Conservation (phyloP, 1,140 invertebrate genomes). For the Eumeta japonica region DNA sequence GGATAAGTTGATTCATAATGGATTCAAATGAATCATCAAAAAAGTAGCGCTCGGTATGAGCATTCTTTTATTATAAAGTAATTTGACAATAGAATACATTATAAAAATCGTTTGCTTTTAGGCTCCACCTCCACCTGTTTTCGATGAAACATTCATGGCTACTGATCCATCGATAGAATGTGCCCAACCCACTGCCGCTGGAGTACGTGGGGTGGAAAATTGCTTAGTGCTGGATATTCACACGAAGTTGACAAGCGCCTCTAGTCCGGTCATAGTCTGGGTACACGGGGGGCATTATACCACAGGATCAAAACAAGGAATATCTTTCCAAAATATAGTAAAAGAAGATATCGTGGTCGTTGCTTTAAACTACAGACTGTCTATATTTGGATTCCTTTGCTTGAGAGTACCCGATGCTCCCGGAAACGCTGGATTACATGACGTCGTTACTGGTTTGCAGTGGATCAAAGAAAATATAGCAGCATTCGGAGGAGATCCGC, state of each 20-base stretch:
- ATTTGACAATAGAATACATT: background rate
- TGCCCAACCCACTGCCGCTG: conserved; percentile 30
- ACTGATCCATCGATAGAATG: conserved; percentile 25
- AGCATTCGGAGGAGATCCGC: conserved; percentile 66
- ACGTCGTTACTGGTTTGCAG: conserved; percentile 61
- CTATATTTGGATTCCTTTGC: conserved; percentile 63
- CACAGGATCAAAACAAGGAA: conserved; percentile 12
- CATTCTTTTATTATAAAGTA: background rate
- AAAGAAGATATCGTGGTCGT: conserved; percentile 29
- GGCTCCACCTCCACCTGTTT: conserved; percentile 22
- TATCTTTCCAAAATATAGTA: conserved; percentile 24
- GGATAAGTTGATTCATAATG: no score
- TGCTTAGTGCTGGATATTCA: conserved; percentile 35
- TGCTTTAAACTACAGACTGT: conserved; percentile 34
- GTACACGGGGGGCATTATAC: conserved; percentile 35
- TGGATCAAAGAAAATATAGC: conserved; percentile 67
- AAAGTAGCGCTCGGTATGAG: no score
- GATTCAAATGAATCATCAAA: no score
- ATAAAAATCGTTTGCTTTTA: no score
- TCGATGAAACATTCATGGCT: background rate
- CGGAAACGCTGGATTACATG: conserved; percentile 66
- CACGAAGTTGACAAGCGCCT: conserved; percentile 22
- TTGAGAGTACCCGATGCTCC: conserved; percentile 55
- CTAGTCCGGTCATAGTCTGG: conserved; percentile 39
- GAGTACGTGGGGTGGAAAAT: conserved; percentile 35